phyloP scores from a whole-genome alignment of 1,140 invertebrate genomes.

The Nomia melanderi region DNA sequence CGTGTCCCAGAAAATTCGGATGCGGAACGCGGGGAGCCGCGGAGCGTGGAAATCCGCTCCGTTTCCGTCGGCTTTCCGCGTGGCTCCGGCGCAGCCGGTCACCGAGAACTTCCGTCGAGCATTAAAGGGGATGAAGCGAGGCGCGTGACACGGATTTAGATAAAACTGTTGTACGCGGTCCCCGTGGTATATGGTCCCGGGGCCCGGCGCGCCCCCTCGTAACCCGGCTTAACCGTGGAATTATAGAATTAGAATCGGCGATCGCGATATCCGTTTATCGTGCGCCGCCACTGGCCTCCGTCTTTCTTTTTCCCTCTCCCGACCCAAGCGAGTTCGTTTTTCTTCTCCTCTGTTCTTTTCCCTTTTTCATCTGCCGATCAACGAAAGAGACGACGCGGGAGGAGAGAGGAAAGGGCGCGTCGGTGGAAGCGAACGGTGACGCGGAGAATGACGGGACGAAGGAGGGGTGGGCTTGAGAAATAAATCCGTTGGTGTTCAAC shows the following conservation, averaged over 20 bases:
- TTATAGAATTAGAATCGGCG: conserved; percentile 73
- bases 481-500: conserved; percentile 56
- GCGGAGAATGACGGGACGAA: not conserved
- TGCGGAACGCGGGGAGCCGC: not conserved
- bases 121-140: conserved; percentile 72
- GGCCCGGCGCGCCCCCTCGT: conserved; percentile 13
- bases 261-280: conserved; percentile 73
- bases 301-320: not conserved
- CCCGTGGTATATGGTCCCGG: conserved; percentile 51
- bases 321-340: not conserved
- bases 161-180: conserved; percentile 65
- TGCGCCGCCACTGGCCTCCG: conserved; percentile 54
- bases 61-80: conserved; percentile 25
- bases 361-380: too few relatives aligned
- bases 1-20: not conserved
- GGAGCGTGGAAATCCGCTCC: not conserved
- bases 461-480: conserved; percentile 45
- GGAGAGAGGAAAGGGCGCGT: conserved; percentile 4
- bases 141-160: conserved; percentile 73
- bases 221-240: conserved; percentile 67
- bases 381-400: conserved; percentile 31
- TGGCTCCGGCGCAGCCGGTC: conserved; percentile 6
- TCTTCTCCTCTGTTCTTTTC: not conserved
- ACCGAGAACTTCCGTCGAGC: conserved; percentile 48
- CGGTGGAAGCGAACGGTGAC: conserved; percentile 7